Conservation (phyloP, 2,888 invertebrate genomes). For the Encarsia formosa region DNA sequence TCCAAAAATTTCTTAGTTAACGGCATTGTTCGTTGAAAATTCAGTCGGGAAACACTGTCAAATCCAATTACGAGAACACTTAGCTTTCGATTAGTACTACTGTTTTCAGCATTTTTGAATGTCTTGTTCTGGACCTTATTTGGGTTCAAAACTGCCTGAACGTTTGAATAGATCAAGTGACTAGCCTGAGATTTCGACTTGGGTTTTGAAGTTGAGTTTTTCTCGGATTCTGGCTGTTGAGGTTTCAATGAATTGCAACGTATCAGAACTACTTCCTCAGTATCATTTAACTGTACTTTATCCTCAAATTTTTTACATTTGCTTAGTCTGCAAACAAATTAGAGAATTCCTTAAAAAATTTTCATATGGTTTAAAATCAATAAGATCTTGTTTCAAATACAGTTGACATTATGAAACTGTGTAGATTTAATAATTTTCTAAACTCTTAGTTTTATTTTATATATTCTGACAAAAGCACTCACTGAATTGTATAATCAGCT, state of each 20-base stretch:
- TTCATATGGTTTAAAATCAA: too few relatives aligned
- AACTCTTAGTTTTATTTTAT: too few relatives aligned
- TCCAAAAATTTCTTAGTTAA: conserved; percentile 65
- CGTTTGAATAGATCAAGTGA: conserved; percentile 53
- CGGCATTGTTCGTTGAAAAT: conserved; percentile 72
- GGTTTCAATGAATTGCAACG: conserved; percentile 46
- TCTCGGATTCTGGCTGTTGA: conserved; percentile 29
- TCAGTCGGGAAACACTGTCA: conserved; percentile 78
- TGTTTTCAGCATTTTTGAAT: too few relatives aligned
- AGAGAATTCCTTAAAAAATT: too few relatives aligned
- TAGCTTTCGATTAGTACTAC: too few relatives aligned
- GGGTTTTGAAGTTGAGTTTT: too few relatives aligned
- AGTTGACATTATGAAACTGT: too few relatives aligned
- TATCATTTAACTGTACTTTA: conserved; percentile 42
- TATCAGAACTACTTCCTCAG: conserved; percentile 52
- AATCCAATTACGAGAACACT: conserved; percentile 78
- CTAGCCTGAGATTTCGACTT: conserved; percentile 30
- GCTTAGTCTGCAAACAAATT: conserved; percentile 51
- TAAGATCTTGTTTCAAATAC: too few relatives aligned
- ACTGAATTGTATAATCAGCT: too few relatives aligned
- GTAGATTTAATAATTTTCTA: too few relatives aligned
- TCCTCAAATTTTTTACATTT: conserved; percentile 53
- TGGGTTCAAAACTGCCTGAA: conserved; percentile 58
- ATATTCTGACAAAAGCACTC: too few relatives aligned
- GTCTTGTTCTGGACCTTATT: conserved; percentile 54